These are phyloP conservation scores for Patiria miniata DNA, from an alignment of 35 echinoderm and acorn worm species.

Conservation along the genomic window DNA sequence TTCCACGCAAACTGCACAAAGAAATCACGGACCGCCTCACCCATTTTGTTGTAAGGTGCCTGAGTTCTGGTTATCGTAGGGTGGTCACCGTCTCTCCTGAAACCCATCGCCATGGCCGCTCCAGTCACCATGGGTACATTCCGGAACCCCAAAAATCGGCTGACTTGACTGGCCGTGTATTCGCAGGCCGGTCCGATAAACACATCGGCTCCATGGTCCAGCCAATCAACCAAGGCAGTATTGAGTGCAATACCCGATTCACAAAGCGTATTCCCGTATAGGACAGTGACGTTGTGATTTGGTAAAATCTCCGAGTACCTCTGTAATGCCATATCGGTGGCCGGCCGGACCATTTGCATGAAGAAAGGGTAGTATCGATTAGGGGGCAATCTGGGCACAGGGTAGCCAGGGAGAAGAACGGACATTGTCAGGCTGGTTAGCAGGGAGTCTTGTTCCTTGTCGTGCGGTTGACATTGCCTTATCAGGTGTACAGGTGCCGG, in stretches of 20 bases:
- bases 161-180: conserved; percentile 51
- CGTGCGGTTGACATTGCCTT: neutral
- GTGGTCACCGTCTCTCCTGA: neutral
- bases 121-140: conserved; percentile 77
- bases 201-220: conserved; percentile 27
- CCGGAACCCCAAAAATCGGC: conserved; percentile 70
- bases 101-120: conserved; percentile 60
- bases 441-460: neutral
- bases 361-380: neutral
- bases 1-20: conserved; percentile 10
- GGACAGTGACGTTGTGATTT: conserved; percentile 4
- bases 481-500: neutral
- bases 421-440: neutral
- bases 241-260: neutral
- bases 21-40: neutral
- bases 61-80: conserved; percentile 29
- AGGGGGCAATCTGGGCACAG: neutral
- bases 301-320: conserved; percentile 3
- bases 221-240: neutral
- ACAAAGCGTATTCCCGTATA: neutral
- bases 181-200: conserved; percentile 83
- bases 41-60: conserved; percentile 31
- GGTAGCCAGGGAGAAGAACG: neutral
- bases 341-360: conserved; percentile 8
- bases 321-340: conserved; percentile 4